These are phyloP conservation scores for Amblyteles armatorius DNA, from an alignment of 2,888 invertebrate species.

Conservation along the genomic window DNA sequence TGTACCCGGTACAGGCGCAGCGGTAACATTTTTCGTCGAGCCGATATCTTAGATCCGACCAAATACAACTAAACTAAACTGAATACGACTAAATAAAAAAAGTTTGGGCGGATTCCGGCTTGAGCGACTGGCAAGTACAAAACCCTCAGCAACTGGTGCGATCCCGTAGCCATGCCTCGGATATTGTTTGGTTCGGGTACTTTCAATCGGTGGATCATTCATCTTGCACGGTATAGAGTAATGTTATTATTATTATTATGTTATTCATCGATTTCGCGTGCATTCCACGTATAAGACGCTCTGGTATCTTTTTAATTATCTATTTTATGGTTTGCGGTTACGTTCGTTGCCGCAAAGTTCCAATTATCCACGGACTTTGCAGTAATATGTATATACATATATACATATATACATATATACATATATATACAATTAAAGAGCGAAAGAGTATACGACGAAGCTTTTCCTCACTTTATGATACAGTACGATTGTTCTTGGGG, in stretches of 20 bases:
- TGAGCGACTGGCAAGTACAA: too few relatives aligned
- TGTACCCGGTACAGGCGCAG: too few relatives aligned
- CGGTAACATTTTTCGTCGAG: too few relatives aligned
- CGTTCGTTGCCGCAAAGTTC: conserved; percentile 47
- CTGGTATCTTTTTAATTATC: conserved; percentile 41
- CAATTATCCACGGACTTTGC: conserved; percentile 71
- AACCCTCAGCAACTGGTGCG: too few relatives aligned
- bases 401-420: conserved; percentile 9
- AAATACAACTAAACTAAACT: too few relatives aligned
- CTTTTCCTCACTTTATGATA: conserved; percentile 35
- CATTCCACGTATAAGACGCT: conserved; percentile 21
- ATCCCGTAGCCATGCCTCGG: too few relatives aligned
- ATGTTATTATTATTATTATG: conserved; percentile 1
- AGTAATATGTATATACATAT: conserved; percentile 58
- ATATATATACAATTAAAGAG: conserved; percentile 65
- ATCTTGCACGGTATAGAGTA: background rate
- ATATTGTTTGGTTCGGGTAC: too few relatives aligned
- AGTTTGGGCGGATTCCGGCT: too few relatives aligned
- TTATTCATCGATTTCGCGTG: conserved; percentile 34
- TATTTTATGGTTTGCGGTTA: conserved; percentile 54
- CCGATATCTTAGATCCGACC: too few relatives aligned
- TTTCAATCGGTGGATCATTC: background rate
- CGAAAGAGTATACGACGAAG: conserved; percentile 67
- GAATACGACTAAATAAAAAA: too few relatives aligned
- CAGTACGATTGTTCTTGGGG: background rate